Base-by-base conservation (phyloP, 2,888 invertebrate genomes). In the Petrolisthes cinctipes region DNA sequence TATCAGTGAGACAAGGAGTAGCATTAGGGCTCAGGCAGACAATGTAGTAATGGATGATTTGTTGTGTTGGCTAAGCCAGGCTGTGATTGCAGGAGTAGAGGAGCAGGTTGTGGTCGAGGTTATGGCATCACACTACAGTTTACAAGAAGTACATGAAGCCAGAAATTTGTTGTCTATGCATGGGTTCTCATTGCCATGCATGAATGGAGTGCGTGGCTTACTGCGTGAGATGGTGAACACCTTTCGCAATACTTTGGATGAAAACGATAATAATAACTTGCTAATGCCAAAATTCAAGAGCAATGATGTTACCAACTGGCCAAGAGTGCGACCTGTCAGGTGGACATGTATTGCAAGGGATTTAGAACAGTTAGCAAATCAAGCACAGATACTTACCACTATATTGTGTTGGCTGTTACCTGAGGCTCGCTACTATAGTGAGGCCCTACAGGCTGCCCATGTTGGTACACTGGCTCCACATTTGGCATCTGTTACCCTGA, bases 201-300 rank as follows among this genome's bases (percentile, higher is more conserved):
- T 84, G 78, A 84, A 84, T 51, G 84, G 84, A 1, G 84, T 84
- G 37, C 76, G 76, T 20, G 84, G 84, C 37, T 7, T 84, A 4
- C 61, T 84, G n/a, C 56, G 14, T 7, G 84, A 84, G 76, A 84
- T 84, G 75, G 17, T 76, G 14, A n/a, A 9, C 5, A 61, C 9
- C 17, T 17, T 84, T 17, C 54, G 57, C n/a, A 51, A 57, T 17
- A 11, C 14, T n/a, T 6, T n/a, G 14, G 71, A 17, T n/a, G 20
- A 6, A 14, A 71, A 20, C 3, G 4, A n/a, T n/a, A 11, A 20
- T n/a, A 1, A 6, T 20, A 17, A n/a, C 6, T 14, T n/a, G n/a
- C 17, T n/a, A 11, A 6, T 75, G 6, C 84, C 84, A 14, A 84
- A 57, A 51, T 76, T 84, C 57, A 61, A 57, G n/a, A 51, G 75